Base-by-base conservation (phyloP, 2,888 invertebrate species). In the Macrophya alboannulata region DNA sequence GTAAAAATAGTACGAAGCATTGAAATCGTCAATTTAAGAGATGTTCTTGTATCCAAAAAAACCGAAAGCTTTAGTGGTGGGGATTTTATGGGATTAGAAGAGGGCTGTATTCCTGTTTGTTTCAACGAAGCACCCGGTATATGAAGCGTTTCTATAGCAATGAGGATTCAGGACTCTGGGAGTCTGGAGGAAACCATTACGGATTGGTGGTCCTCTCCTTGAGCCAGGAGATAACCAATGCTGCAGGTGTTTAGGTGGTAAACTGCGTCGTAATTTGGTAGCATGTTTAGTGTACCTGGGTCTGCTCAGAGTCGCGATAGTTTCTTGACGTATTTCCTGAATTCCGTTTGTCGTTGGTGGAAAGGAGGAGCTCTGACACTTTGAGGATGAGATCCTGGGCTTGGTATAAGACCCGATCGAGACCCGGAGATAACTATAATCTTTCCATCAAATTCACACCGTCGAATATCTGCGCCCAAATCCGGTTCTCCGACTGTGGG, bases 161-260 rank as follows among this genome's bases (percentile, higher is more conserved):
- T 15, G 45, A 37, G 45, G 45, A 45, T 65, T 10, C 68, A 72
- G 74, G 51, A 68, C 37, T 68, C 83, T 8, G 71, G 84, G 89
- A 88, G 88, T 89, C 88, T 86, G 82, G 86, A 90, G 91, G 90
- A 90, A 90, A 89, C 89, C 89, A 90, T 91, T 90, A 89, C 84
- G 87, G 87, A 87, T 71, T 71, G 15, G 48, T 17, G 37, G 51
- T 65, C 31, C 25, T 51, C 76, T 48, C 76, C 76, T 77, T 51
- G 31, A 77, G 76, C 51, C 9, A n/a, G 31, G 31, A 77, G 76
- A 77, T 77, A 77, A 77, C 76, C 51, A 12, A 48, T 15, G 68
- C 68, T 77, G 76, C 76, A 77, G 76, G 76, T 77, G 51, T 51
- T 77, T 31, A 37, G 76, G 31, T 31, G 76, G 51, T 31, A 77